Percentiles rank a stretch among this genome's conserved stretches.
Evolutionary conservation across 1,140 invertebrate species (phyloP).

Genomic region (Hypothenemus hampei): DNA sequence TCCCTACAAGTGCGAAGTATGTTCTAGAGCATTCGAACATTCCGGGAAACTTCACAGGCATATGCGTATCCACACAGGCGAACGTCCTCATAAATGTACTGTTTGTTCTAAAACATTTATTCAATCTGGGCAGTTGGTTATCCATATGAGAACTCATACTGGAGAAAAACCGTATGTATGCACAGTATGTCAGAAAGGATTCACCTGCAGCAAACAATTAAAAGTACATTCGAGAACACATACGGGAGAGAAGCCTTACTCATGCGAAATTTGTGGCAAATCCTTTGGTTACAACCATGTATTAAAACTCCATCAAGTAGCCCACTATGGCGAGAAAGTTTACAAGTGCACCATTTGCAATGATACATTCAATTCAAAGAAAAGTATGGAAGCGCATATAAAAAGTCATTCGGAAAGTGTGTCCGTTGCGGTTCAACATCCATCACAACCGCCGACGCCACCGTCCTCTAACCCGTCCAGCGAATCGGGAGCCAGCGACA

Average conservation of each 20-base stretch:
- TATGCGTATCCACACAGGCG: slow-evolving; percentile 87
- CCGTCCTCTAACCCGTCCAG: slow-evolving; percentile 36
- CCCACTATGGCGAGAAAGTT: slow-evolving; percentile 86
- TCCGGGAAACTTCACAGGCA: slow-evolving; percentile 88
- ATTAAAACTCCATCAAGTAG: slow-evolving; percentile 81
- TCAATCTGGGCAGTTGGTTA: slow-evolving; percentile 80
- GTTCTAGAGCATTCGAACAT: slow-evolving; percentile 87
- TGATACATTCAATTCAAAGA: slow-evolving; percentile 83
- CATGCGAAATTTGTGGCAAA: slow-evolving; percentile 73
- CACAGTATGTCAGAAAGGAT: slow-evolving; percentile 74
- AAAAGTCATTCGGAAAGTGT: slow-evolving; percentile 77
- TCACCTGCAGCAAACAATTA: slow-evolving; percentile 85
- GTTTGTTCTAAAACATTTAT: slow-evolving; percentile 89
- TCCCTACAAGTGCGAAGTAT: slow-evolving; percentile 84
- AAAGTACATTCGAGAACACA: slow-evolving; percentile 82
- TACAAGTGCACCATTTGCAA: slow-evolving; percentile 89
- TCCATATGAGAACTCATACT: slow-evolving; percentile 83
- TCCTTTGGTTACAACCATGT: slow-evolving; percentile 78
- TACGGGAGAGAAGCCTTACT: slow-evolving; percentile 74
- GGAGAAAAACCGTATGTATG: slow-evolving; percentile 89
- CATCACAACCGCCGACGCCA: slow-evolving; percentile 37
- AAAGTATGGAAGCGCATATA: slow-evolving; percentile 83
- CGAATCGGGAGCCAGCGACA: slow-evolving; percentile 47
- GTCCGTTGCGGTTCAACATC: slow-evolving; percentile 44
- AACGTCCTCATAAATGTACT: slow-evolving; percentile 89